Evolutionary conservation across 2,888 invertebrate genomes (phyloP), one percentile per base, ranked within the genome.

Genomic region (Cantharis lateralis): DNA sequence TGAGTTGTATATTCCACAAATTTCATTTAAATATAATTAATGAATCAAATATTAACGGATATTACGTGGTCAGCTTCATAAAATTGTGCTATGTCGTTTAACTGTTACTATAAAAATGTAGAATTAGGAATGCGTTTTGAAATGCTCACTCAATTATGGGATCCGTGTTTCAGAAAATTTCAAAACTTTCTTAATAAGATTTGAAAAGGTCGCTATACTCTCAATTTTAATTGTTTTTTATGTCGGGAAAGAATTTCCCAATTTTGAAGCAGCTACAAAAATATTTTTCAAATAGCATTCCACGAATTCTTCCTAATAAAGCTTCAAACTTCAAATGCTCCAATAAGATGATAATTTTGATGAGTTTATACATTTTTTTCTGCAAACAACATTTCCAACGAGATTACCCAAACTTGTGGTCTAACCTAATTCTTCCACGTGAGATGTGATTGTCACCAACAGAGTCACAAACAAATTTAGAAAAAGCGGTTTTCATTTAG

Each of bases 131-230:
- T 66, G 64, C 20, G 64, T 66, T 20, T 66, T 20, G 64, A 66
- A 77, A 77, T 74, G 74, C 74, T 68, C 74, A 74, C 71, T 48
- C 68, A 68, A 71, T 77, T 70, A 74, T 74, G 71, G 74, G 68
- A 71, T 69, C 26, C 69, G 48, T 48, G n/a, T 48, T 48, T n/a
- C 7, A 9, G n/a, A 48, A 48, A 48, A 48, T n/a, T 48, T 48
- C 2, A 7, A 32, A 32, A 32, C 4, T 13, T 32, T 48, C n/a
- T n/a, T n/a, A n/a, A n/a, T 48, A 48, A 48, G 0, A 48, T n/a
- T n/a, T 13, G 13, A 32, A 13, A 13, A 13, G 5, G 13, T 4
- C 32, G n/a, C 48, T 9, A 2, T n/a, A 48, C n/a, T n/a, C n/a
- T 0, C 48, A 48, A 24, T 3, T 48, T n/a, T n/a, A 48, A 48